Base-by-base conservation (phyloP, 2,113 vertebrate species). In the Osmerus mordax region DNA sequence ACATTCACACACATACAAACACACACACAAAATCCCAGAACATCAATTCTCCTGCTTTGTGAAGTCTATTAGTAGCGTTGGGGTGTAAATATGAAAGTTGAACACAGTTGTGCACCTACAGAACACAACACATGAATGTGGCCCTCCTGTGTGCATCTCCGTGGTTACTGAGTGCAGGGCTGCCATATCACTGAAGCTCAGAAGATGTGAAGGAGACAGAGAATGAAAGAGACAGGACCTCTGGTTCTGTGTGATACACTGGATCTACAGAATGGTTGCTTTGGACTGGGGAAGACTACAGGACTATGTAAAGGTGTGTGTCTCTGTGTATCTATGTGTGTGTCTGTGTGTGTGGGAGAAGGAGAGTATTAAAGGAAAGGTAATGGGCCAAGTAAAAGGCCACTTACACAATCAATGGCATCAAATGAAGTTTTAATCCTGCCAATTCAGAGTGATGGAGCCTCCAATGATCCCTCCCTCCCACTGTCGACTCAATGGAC, bases 371-470 rank as follows among this genome's bases (percentile, higher is more conserved):
- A 82, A 84, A 51, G 54, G 58, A 71, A 67, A 70, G 76, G 73
- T 86, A 87, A 86, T 86, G 84, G 75, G 55, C 78, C 81, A 81
- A 82, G 76, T 74, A 79, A 83, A 78, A 78, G 83, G 52, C 70
- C 81, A 83, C 83, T 83, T 84, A 84, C 63, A 64, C 80, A 83
- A 83, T 83, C 81, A 32, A 82, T 84, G 78, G 71, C 65, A 79
- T 79, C 67, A 76, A 83, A 85, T 84, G 55, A 83, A 86, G 74
- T 82, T 77, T 79, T 80, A 83, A 84, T 86, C 71, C 67, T 68
- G 74, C 68, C 75, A 76, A 71, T 81, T 76, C 72, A 82, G 72
- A 82, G 54, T 70, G 70, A 80, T 71, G n/a, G 62, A 74, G 68
- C 36, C 75, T 52, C 80, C 74, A 78, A 53, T 65, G 72, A 73